phyloP scores from a whole-genome alignment of 2,797 vertebrate species.

The Ctenopoma multispine region DNA sequence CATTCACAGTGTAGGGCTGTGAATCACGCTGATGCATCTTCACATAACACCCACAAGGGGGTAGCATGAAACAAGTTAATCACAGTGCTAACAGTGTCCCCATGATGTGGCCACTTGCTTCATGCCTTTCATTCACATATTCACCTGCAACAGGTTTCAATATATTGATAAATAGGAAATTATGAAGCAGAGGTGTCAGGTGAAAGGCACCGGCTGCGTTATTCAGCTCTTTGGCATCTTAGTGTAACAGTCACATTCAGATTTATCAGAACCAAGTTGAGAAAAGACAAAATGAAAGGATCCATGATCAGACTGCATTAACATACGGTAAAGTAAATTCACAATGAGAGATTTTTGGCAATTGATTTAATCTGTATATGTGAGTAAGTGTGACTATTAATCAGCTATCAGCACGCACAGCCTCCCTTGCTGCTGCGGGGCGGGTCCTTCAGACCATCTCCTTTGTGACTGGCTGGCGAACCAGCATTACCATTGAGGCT shows the following conservation, averaged over 20 bases:
- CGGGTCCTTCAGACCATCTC: conserved; percentile 78
- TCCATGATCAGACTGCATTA: conserved; percentile 27
- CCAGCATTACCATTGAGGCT: conserved; percentile 83
- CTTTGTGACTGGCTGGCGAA: conserved; percentile 73
- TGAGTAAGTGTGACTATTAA: conserved; percentile 6
- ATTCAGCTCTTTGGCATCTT: conserved; percentile 66
- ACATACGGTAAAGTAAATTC: conserved; percentile 47
- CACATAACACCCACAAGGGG: conserved; percentile 60
- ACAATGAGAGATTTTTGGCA: conserved; percentile 41
- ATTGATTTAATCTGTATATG: conserved; percentile 19
- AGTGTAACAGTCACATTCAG: conserved; percentile 60
- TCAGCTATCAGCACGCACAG: conserved; percentile 86
- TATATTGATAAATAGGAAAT: neutral
- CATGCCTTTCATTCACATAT: conserved; percentile 17
- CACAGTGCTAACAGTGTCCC: neutral
- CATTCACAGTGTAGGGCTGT: neutral
- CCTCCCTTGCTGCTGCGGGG: conserved; percentile 68
- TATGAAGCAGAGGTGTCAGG: conserved; percentile 14
- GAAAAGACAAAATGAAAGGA: conserved; percentile 1
- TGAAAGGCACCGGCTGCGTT: conserved; percentile 56
- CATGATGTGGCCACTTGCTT: conserved; percentile 12
- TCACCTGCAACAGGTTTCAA: conserved; percentile 58
- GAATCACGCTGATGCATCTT: conserved; percentile 55
- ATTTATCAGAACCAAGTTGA: conserved; percentile 10
- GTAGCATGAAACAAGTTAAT: conserved; percentile 53